Evolutionary conservation across 2,888 invertebrate genomes (phyloP).

Genomic region (Platycheirus rosarum): DNA sequence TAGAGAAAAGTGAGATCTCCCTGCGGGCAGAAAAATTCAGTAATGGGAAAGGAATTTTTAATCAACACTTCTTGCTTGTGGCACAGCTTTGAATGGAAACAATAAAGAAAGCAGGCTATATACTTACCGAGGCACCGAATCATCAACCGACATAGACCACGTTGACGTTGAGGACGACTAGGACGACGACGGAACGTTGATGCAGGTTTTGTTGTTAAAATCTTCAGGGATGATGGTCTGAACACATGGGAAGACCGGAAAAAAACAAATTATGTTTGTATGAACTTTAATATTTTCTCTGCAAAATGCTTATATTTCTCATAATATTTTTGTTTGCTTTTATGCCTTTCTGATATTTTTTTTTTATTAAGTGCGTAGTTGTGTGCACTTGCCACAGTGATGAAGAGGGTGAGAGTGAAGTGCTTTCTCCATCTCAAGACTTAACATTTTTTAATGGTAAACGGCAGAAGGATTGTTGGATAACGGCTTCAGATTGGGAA

Average conservation of each 20-base stretch:
- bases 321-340: conserved; percentile 1
- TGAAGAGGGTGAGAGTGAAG: not conserved
- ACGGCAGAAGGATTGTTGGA: not conserved
- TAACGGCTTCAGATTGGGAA: no score
- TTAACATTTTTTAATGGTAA: not conserved
- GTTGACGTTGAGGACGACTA: no score
- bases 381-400: not conserved
- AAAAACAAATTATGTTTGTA: conserved; percentile 8
- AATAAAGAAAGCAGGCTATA: conserved; percentile 34
- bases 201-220: conserved; percentile 27
- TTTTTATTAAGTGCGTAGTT: conserved; percentile 6
- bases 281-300: conserved; percentile 26
- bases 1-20: conserved; percentile 43
- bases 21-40: conserved; percentile 9
- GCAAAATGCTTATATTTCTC: not conserved
- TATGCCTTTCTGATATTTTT: not conserved
- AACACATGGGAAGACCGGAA: conserved; percentile 31
- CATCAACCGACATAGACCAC: not conserved
- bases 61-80: conserved; percentile 65
- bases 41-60: conserved; percentile 59
- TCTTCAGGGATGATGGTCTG: conserved; percentile 40
- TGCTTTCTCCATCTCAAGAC: not conserved
- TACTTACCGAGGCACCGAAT: not conserved
- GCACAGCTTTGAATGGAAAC: conserved; percentile 47
- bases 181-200: conserved; percentile 6